Evolutionary conservation across 1,140 invertebrate species (phyloP).

Genomic region (Muscidifurax raptorellus): DNA sequence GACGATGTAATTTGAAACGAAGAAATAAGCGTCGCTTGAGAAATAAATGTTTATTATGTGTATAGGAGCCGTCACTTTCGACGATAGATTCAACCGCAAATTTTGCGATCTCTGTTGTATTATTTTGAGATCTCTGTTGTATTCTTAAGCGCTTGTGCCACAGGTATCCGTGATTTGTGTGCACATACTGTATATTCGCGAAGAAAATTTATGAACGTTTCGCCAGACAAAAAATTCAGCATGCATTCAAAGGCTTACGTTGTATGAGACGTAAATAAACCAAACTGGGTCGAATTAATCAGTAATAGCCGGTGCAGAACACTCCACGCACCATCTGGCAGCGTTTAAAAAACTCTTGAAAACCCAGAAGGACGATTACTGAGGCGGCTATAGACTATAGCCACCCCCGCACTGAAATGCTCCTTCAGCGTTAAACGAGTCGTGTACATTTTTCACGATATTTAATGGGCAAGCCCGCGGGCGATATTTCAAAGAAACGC

Average conservation of each 20-base stretch:
- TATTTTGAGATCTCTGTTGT: neutral
- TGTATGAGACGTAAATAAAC: neutral
- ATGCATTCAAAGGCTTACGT: neutral
- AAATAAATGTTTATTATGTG: neutral
- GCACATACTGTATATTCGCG: neutral
- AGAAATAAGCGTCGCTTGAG: slow-evolving; percentile 24
- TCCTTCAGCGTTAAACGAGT: neutral
- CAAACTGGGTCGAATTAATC: neutral
- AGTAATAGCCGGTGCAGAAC: neutral
- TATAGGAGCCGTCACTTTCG: neutral
- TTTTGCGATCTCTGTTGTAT: neutral
- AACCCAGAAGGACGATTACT: neutral
- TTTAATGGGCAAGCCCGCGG: neutral
- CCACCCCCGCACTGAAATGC: neutral
- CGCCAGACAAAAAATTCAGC: neutral
- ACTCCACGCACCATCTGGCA: neutral
- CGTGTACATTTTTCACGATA: slow-evolving; percentile 25
- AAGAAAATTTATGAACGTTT: neutral
- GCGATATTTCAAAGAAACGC: slow-evolving; percentile 14
- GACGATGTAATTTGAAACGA: slow-evolving; percentile 34
- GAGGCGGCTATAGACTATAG: neutral
- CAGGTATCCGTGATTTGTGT: neutral
- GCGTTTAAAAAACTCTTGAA: slow-evolving; percentile 1
- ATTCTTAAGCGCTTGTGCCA: neutral
- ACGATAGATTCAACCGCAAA: neutral